These are phyloP conservation scores for Argentina silus DNA, from an alignment of 2,797 vertebrate genomes.

Conservation along the genomic window DNA sequence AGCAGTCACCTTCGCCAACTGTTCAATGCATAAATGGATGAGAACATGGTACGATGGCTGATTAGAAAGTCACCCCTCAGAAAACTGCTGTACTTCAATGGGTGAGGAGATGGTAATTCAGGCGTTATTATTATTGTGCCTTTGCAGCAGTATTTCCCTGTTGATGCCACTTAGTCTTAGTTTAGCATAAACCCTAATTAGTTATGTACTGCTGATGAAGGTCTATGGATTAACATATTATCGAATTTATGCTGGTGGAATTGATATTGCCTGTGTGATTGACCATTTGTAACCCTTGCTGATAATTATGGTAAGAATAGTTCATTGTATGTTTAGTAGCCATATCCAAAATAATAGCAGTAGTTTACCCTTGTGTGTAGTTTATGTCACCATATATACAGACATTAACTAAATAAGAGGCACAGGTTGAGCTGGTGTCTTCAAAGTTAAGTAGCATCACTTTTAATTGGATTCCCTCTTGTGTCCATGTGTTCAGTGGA, in stretches of 20 bases:
- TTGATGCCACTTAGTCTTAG: conserved; percentile 24
- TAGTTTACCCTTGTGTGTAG: background rate
- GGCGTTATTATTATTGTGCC: conserved; percentile 22
- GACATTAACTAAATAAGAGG: conserved; percentile 13
- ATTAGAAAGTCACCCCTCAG: conserved; percentile 48
- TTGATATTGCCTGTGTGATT: background rate
- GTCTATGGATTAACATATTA: background rate
- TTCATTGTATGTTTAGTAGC: background rate
- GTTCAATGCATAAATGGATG: conserved; percentile 65
- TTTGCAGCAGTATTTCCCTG: conserved; percentile 26
- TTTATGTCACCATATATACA: background rate
- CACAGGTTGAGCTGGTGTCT: conserved; percentile 29
- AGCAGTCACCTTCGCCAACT: conserved; percentile 53
- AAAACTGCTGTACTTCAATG: conserved; percentile 29
- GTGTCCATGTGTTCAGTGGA: conserved; percentile 65
- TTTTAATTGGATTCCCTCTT: conserved; percentile 69
- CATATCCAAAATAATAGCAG: background rate
- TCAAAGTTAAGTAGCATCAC: conserved; percentile 46
- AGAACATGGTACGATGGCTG: conserved; percentile 39
- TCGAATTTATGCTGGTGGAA: background rate
- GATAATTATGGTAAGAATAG: background rate
- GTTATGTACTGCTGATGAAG: background rate
- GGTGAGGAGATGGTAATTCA: conserved; percentile 27
- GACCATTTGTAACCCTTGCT: background rate
- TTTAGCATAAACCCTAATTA: background rate